Conservation (phyloP, 2,888 invertebrate species). For the Cyclophora punctaria region DNA sequence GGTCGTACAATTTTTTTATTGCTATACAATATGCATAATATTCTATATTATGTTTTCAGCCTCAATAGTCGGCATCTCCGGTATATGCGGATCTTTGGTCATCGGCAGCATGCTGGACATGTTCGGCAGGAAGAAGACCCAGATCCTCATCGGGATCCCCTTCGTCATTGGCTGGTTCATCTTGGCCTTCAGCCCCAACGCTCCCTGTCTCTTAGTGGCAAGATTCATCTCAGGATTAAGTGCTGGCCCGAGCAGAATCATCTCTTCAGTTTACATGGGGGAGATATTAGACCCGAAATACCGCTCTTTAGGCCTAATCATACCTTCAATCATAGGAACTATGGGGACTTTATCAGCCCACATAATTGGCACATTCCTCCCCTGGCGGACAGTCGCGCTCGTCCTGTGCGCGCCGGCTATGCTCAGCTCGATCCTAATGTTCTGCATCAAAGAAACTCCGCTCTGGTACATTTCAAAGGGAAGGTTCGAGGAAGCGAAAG, state of each 20-base stretch:
- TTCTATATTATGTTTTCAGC: constrained; percentile 19
- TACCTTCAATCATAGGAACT: constrained; percentile 2
- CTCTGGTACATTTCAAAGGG: constrained; percentile 33
- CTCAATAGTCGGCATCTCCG: constrained; percentile 24
- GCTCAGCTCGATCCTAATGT: not conserved
- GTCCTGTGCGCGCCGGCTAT: constrained; percentile 4
- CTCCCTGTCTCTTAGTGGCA: constrained; percentile 20
- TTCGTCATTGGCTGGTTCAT: constrained; percentile 27
- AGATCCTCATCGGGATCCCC: constrained; percentile 21
- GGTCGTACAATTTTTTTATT: not conserved
- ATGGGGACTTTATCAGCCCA: constrained; percentile 7
- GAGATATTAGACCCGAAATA: constrained; percentile 20
- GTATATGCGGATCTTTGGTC: constrained; percentile 24
- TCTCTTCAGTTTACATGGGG: constrained; percentile 27
- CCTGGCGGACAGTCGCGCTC: constrained; percentile 5
- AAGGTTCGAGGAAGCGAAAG: constrained; percentile 23
- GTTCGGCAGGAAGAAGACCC: constrained; percentile 26
- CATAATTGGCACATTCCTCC: constrained; percentile 3
- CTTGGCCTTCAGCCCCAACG: constrained; percentile 21
- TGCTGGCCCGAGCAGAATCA: constrained; percentile 22
- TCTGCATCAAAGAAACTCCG: constrained; percentile 29
- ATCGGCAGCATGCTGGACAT: constrained; percentile 25
- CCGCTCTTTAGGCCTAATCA: constrained; percentile 1
- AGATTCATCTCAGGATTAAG: constrained; percentile 26
- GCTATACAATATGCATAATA: not conserved